Percentiles rank a stretch among this genome's conserved stretches.
Conservation (phyloP, 2,797 vertebrate genomes). For the Schizopygopsis malacanthus region DNA sequence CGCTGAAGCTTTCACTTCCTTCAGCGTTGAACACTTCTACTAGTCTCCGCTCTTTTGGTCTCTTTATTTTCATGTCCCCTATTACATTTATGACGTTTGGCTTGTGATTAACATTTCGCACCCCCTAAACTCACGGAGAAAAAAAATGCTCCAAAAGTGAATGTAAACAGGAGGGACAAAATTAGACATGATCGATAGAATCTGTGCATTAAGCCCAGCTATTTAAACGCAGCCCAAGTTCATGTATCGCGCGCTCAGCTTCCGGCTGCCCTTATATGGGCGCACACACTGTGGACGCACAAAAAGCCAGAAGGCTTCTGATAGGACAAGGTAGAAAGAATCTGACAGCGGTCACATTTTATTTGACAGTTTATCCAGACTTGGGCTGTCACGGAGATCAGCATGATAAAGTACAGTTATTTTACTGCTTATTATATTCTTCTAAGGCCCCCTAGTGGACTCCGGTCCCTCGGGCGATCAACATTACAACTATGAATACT, state of each 20-base stretch:
- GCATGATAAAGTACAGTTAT: neutral
- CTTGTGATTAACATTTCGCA: neutral
- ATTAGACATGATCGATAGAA: too few species aligned
- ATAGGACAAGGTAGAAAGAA: too few species aligned
- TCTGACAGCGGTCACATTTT: neutral
- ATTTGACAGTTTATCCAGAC: neutral
- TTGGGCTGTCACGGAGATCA: neutral
- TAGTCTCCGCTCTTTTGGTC: neutral
- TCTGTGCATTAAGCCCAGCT: too few species aligned
- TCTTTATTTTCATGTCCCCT: neutral
- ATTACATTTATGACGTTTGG: neutral
- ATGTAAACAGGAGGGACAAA: too few species aligned
- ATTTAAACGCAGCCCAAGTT: too few species aligned
- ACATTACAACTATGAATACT: neutral
- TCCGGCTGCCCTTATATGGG: neutral
- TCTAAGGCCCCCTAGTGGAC: neutral
- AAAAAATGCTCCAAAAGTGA: neutral
- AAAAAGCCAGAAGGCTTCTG: neutral
- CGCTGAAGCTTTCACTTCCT: neutral
- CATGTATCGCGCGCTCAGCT: neutral
- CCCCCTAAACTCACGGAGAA: neutral
- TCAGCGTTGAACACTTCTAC: neutral
- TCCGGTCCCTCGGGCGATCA: too few species aligned
- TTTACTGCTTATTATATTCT: neutral
- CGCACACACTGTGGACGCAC: neutral